A percentile compares a stretch with the other conserved stretches of the same genome.
These are phyloP conservation scores for Vulpes lagopus DNA, from an alignment of 2,113 vertebrate species.

Conservation along the genomic window DNA sequence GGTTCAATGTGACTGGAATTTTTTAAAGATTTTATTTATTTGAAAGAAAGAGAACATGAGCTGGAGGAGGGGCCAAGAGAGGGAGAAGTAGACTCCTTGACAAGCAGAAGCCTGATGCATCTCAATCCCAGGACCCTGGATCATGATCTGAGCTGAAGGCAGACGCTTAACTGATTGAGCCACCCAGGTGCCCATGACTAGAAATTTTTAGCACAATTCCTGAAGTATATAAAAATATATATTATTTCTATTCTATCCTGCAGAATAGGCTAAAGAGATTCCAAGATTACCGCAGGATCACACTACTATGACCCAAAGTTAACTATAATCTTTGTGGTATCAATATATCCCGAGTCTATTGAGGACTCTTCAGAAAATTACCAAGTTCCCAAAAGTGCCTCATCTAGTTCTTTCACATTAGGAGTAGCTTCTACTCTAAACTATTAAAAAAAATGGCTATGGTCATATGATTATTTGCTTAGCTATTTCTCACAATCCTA, in stretches of 20 bases:
- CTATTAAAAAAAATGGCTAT: neutral
- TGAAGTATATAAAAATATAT: conserved; percentile 10
- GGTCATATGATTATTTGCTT: neutral
- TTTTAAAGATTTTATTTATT: neutral
- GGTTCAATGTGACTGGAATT: neutral
- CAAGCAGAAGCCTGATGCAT: too few species aligned
- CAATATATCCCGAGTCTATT: neutral
- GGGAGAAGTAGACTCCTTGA: too few species aligned
- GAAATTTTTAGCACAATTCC: neutral
- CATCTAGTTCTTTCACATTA: neutral
- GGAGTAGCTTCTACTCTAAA: neutral
- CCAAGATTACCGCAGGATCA: neutral
- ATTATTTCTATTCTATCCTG: neutral
- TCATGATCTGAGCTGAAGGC: too few species aligned
- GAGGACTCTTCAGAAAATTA: conserved; percentile 7
- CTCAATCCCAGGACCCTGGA: too few species aligned
- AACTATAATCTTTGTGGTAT: neutral
- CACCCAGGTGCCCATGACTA: neutral
- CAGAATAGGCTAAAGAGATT: neutral
- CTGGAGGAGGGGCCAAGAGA: too few species aligned
- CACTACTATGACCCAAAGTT: neutral
- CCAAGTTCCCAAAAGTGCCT: neutral
- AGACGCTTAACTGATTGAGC: too few species aligned
- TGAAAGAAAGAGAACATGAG: too few species aligned
- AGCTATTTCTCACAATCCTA: neutral